Evolutionary conservation across 2,888 invertebrate genomes (phyloP), one percentile per base, ranked within the genome.

Genomic region (Epinotia ramella): DNA sequence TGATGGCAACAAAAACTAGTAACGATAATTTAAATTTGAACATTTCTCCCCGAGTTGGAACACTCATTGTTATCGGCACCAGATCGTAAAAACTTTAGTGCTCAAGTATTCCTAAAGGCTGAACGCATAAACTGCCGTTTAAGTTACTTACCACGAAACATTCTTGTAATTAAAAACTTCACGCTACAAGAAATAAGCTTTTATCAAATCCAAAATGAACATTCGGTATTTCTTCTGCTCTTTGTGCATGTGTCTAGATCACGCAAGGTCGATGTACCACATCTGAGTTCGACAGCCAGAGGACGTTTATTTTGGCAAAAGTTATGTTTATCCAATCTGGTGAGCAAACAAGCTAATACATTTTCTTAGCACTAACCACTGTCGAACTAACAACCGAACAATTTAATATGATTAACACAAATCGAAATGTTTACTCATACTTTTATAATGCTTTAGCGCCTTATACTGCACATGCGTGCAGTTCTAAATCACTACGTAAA

Each of bases 211-310:
- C 64, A 33, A 40, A 33, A 20, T 49, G 18, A 59, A 18, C 59
- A 40, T 44, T 65, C 12, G 53, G 63, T 75, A 53, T 44, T 66
- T 28, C 16, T 11, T 12, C 40, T 11, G 20, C 65, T 57, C 3
- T 62, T 66, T 69, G 67, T 16, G 2, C 3, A 65, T 16, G 18
- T 59, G 33, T 72, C 53, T 57, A 63, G 24, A 63, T 56, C 76
- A 56, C 56, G 66, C 76, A 78, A 80, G 80, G 78, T 79, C 78
- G 73, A 77, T 78, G 78, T 77, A 75, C 80, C 59, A 73, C 67
- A 56, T 65, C 67, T 68, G 65, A 71, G 77, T 79, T 78, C 77
- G 80, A 78, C 71, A 77, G 67, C 74, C 75, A 76, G 73, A 76
- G 77, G 79, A 79, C 77, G 75, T 76, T 64, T 70, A 73, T 77